Evolutionary conservation across 2,113 vertebrate genomes (phyloP).

Genomic region (Balaeniceps rex): DNA sequence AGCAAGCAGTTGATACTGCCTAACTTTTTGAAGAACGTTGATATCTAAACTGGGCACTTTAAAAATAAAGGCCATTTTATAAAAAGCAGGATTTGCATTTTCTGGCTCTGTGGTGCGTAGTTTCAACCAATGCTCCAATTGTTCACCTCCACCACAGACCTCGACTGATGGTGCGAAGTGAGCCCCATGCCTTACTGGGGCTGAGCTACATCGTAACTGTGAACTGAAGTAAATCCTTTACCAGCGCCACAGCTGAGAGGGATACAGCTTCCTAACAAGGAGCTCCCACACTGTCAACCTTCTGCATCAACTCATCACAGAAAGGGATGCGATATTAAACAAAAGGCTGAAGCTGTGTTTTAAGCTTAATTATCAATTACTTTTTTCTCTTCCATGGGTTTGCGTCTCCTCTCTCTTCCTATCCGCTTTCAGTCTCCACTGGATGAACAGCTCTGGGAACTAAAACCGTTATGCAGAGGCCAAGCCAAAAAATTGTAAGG

Average conservation of each 20-base stretch:
- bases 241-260: neutral
- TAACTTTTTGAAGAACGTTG: neutral
- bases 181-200: accelerated
- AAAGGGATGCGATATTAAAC: neutral
- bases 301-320: accelerated
- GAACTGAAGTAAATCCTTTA: neutral
- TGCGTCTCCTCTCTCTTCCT: neutral
- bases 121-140: neutral
- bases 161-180: accelerated
- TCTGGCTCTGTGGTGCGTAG: neutral
- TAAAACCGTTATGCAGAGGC: neutral
- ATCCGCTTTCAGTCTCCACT: neutral
- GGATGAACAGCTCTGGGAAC: neutral
- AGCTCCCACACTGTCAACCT: neutral
- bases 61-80: neutral
- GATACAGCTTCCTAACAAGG: neutral
- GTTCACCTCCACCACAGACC: neutral
- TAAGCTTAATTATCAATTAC: neutral
- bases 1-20: neutral
- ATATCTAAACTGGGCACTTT: neutral
- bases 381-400: neutral
- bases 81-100: neutral
- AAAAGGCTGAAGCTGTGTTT: neutral
- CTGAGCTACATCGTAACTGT: neutral
- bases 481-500: neutral